phyloP scores from a whole-genome alignment of 2,888 invertebrate species.

The Nowickia ferox region DNA sequence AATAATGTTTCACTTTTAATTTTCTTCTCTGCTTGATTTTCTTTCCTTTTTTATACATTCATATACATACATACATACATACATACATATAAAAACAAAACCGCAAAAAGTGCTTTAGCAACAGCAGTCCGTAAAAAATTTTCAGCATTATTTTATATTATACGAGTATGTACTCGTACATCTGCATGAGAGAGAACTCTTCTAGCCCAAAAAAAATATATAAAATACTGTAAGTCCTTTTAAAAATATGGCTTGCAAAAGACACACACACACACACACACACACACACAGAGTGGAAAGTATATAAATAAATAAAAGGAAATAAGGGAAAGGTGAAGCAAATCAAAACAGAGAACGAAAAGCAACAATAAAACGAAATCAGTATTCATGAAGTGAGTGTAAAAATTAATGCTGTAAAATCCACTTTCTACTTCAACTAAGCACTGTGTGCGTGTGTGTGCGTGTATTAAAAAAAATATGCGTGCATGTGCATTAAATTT shows the following conservation, averaged over 20 bases:
- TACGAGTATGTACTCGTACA: no score
- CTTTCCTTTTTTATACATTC: no score
- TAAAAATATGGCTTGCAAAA: neutral
- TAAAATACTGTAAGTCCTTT: neutral
- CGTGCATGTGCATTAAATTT: neutral
- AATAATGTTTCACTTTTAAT: constrained; percentile 33
- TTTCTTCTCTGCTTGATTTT: neutral
- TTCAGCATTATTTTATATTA: constrained; percentile 6
- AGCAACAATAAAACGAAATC: neutral
- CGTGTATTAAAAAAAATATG: neutral
- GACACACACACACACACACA: neutral
- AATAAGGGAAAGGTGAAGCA: neutral
- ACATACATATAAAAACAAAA: neutral
- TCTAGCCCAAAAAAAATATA: neutral
- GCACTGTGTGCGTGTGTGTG: no score
- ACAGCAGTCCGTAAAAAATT: constrained; percentile 25
- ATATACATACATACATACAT: neutral
- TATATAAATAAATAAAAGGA: neutral
- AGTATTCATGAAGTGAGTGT: constrained; percentile 19
- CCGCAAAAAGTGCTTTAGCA: constrained; percentile 1
- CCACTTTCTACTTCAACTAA: constrained; percentile 8
- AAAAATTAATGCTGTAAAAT: constrained; percentile 19
- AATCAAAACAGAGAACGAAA: constrained; percentile 5
- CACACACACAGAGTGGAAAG: neutral
- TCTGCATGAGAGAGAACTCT: constrained; percentile 36